Base-by-base conservation (phyloP, 2,797 vertebrate species). In the Gambusia yucatana region DNA sequence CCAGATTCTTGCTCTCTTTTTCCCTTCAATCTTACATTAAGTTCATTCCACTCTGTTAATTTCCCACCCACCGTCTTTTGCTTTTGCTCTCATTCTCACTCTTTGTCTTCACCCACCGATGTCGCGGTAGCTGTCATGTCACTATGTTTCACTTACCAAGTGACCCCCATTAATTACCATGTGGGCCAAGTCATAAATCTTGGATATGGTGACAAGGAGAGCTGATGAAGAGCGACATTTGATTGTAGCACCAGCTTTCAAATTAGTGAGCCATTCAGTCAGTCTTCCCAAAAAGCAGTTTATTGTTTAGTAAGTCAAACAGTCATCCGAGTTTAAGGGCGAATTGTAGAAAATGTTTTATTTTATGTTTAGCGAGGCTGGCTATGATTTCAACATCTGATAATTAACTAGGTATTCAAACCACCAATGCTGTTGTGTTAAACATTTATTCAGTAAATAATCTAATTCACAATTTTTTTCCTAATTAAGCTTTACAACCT, bases 61-160 rank as follows among this genome's bases (percentile, higher is more conserved):
- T 84, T 86, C 82, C 79, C 82, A 76, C 84, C 79, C 79, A 41
- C 72, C 33, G 22, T 74, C 81, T 41, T 71, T 86, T 63, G 25
- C 52, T 65, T 39, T 86, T 63, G 22, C 52, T 69, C 20, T 16
- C 78, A 72, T 28, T 47, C 50, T 36, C 77, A 61, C 36, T 44
- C 77, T 65, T 41, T 8, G 0, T 65, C 82, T 84, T 71, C 79
- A 80, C 81, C 84, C 70, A 48, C 72, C 57, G 75, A 73, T 87
- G 84, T 85, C 78, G 80, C 87, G 86, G 79, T 90, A 91, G 82
- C 85, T 90, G 89, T 90, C 90, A 83, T 78, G 83, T 92, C 88
- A 88, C 85, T 84, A 77, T 72, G 10, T 91, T 81, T 84, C 81
- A 84, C 78, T 46, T 65, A 85, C 87, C 82, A 84, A 81, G 72